Base-by-base conservation (phyloP, 2,113 vertebrate genomes). In the Scalopus aquaticus region DNA sequence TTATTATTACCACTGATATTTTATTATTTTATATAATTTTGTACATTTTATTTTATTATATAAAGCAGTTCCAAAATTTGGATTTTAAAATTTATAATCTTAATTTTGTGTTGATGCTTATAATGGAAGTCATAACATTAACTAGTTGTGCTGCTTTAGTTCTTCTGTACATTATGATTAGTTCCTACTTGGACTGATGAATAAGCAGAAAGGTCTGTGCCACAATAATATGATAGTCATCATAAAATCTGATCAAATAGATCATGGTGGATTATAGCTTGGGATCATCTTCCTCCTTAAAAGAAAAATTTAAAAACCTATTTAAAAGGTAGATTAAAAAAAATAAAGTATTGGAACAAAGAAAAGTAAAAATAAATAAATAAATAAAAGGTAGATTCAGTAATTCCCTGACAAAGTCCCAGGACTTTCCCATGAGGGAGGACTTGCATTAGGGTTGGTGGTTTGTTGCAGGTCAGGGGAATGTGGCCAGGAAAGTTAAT, bases 41-140 rank as follows among this genome's bases (percentile, higher is more conserved):
- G 30, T 22, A 60, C 26, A 54, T 56, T 70, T 60, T 51, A 58
- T 46, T 88, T 69, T 46, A 30, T 85, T 84, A 69, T 81, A 88
- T 80, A 94, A 93, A 69, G 22, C n/a, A 51, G 62, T 62, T 80
- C 32, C 24, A 84, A 96, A 91, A 46, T 73, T 67, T 84, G 9
- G 17, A 77, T 94, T 95, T 95, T 2, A 85, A 35, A 95, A 64
- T 76, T 64, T 60, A 81, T 89, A 64, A 56, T 94, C 22, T 20
- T 86, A 86, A 94, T 95, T 90, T 90, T 49, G 46, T 1, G 9
- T 77, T 69, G 42, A n/a, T 80, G 5, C 6, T 37, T 78, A 65
- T 44, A 81, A 60, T 8, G 7, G 44, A 81, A 30, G 49, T 77
- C 82, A 56, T 92, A 82, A 74, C 64, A 74, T 51, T 39, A 89